Evolutionary conservation across 2,888 invertebrate species (phyloP), one percentile per base, ranked within the genome.

Genomic region (Epicampocera succincta): DNA sequence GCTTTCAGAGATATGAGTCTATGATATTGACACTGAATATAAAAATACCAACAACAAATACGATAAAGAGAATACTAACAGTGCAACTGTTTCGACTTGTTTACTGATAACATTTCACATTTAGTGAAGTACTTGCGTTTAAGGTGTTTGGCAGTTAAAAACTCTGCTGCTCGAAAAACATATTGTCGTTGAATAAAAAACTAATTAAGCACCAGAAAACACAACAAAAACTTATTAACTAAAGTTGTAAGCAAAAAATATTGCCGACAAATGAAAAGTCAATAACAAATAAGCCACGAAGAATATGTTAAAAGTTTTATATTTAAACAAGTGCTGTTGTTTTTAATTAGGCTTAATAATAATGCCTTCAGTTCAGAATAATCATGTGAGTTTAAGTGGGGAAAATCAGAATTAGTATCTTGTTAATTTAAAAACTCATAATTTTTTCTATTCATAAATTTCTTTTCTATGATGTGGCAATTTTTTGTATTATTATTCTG

Each of bases 321-420:
- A 21, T n/a, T 8, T 54, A 29, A 8, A 54, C 3, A 46, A 13
- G n/a, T 46, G 38, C 3, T 11, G 38, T 11, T 11, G 17, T 9
- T 8, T 3, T 29, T 15, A 44, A 29, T 42, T 25, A 3, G 17
- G 8, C 19, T n/a, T 40, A 60, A 78, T 3, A n/a, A 38, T 68
- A 56, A 85, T 85, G 85, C 65, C 84, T 33, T 74, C 71, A 77
- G 73, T 83, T 58, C 80, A 74, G 69, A 84, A 76, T 50, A 83
- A 85, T 63, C 84, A 84, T 78, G 85, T 85, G 83, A 85, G 85
- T 84, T 84, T 84, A 50, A 9, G 8, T n/a, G 2, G 48, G 17
- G 19, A 40, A 63, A 44, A 21, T 40, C 65, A 56, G 40, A 52
- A 46, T 66, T 15, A 42, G 25, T 75, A 54, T 63, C 13, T 44